Evolutionary conservation across 2,113 vertebrate genomes (phyloP).

Genomic region (Cyrtonyx montezumae): DNA sequence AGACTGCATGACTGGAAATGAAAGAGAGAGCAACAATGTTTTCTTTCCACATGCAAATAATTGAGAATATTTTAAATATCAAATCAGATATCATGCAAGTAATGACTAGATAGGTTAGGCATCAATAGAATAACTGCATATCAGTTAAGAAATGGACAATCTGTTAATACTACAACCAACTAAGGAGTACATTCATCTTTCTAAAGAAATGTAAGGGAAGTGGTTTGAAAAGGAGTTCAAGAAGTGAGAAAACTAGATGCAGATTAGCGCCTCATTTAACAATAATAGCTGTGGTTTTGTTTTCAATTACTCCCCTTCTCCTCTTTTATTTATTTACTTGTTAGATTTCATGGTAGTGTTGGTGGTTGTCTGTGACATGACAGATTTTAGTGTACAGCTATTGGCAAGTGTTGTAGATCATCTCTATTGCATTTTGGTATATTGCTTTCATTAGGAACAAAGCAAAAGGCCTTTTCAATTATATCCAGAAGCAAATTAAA

Average conservation of each 20-base stretch:
- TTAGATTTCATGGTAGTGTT: background rate
- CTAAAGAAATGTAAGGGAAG: background rate
- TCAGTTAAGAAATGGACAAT: background rate
- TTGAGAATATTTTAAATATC: background rate
- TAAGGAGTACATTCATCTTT: background rate
- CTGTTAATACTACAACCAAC: background rate
- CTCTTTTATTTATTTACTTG: background rate
- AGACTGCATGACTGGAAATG: background rate
- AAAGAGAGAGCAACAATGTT: background rate
- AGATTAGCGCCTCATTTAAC: background rate
- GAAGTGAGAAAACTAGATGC: background rate
- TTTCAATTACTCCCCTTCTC: rapidly evolving
- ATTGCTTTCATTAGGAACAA: background rate
- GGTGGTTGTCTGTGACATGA: background rate
- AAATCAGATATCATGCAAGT: background rate
- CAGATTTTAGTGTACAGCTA: background rate
- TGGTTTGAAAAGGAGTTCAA: background rate
- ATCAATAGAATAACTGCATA: background rate
- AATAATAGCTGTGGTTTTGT: background rate
- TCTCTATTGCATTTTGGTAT: background rate
- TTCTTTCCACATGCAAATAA: background rate
- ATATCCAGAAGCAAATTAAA: background rate
- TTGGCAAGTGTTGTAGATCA: background rate
- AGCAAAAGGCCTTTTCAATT: background rate
- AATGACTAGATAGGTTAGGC: background rate